Base-by-base conservation (phyloP, 2,888 invertebrate genomes). In the Andrena bicolor region DNA sequence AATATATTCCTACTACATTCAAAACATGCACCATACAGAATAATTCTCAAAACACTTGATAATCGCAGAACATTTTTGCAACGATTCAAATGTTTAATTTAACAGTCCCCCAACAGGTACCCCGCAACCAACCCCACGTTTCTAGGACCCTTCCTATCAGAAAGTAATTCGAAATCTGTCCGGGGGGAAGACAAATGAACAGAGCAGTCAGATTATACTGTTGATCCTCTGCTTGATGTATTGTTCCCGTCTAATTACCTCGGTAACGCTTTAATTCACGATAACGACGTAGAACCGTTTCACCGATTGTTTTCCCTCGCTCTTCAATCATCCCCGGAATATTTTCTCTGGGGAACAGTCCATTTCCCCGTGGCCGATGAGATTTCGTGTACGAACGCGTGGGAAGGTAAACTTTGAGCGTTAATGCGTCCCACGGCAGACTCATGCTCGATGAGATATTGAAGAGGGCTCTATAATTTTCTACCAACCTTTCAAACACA, bases 241-340 rank as follows among this genome's bases (percentile, higher is more conserved):
- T 30, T 30, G n/a, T 60, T 32, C 7, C n/a, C 30, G n/a, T 30
- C 60, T 60, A 60, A 60, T 60, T 60, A 60, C n/a, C 60, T 6
- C n/a, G 8, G 60, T 8, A n/a, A 32, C n/a, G 60, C 60, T 30
- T 60, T 60, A 60, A 60, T 60, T 60, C 30, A 60, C 60, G 60
- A 30, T 60, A 60, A 30, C 30, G n/a, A 30, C 32, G 30, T n/a
- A 2, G 30, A 30, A 30, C 30, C 30, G 30, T 32, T 58, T 58
- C 5, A 26, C n/a, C 60, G 60, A 60, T 60, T 60, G 60, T 60
- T 60, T 60, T 60, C 60, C 16, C 60, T 60, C 16, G 28, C 58
- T 13, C 58, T 28, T 58, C 28, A 28, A 58, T 26, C 58, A 28
- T 16, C 58, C 58, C 6, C 13, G 30, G 60, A 60, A n/a, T 30